Evolutionary conservation across 2,113 vertebrate genomes (phyloP).

Genomic region (Lycaon pictus): DNA sequence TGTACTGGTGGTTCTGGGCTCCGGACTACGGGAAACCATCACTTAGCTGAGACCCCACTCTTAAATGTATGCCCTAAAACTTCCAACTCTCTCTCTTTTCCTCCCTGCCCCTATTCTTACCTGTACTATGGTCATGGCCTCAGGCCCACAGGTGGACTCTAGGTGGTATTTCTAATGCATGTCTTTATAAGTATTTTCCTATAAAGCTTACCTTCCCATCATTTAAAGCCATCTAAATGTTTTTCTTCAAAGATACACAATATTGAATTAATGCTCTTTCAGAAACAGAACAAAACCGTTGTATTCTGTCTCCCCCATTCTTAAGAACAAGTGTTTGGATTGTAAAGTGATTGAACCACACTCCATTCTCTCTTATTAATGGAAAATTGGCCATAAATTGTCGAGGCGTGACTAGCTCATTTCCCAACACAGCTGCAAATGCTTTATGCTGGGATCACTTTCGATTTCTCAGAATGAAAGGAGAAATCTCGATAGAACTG

Average conservation of each 20-base stretch:
- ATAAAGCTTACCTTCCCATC: conserved; percentile 47
- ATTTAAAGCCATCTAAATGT: conserved; percentile 72
- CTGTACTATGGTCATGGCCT: neutral
- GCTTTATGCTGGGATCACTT: conserved; percentile 83
- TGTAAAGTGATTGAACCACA: conserved; percentile 84
- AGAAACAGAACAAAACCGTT: conserved; percentile 80
- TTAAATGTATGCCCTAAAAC: neutral
- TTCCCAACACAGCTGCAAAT: conserved; percentile 87
- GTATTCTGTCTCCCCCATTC: conserved; percentile 70
- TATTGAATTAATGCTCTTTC: conserved; percentile 81
- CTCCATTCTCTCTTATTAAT: conserved; percentile 89
- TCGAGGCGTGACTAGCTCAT: conserved; percentile 86
- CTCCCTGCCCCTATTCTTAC: neutral
- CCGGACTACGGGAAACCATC: neutral
- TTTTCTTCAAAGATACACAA: conserved; percentile 77
- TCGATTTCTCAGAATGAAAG: conserved; percentile 79
- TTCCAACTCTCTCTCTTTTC: neutral
- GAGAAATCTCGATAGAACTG: conserved; percentile 44
- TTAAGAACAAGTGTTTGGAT: conserved; percentile 84
- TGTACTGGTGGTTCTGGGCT: neutral
- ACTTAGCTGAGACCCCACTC: neutral
- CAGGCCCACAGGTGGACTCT: neutral
- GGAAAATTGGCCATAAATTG: conserved; percentile 90
- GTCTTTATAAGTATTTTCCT: conserved; percentile 63
- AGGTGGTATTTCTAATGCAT: neutral